These are phyloP conservation scores for Trichopria drosophilae DNA, from an alignment of 2,888 invertebrate species.

Conservation along the genomic window DNA sequence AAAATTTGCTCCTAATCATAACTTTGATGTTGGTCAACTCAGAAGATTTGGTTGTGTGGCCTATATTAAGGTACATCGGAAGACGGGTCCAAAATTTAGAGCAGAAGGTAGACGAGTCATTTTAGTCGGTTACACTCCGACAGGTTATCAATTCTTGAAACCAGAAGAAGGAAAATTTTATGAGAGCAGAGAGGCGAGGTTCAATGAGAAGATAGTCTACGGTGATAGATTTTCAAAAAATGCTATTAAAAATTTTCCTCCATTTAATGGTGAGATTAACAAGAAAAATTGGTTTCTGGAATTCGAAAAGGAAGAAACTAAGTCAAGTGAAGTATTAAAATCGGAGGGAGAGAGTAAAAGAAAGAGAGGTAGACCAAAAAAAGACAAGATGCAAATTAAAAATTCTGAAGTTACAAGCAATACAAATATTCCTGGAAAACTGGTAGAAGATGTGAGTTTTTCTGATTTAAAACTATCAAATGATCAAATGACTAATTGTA, in stretches of 20 bases:
- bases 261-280: neutral
- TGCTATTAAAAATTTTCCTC: neutral
- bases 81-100: constrained; percentile 1
- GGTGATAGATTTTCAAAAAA: constrained; percentile 18
- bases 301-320: neutral
- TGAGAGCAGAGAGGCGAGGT: too few relatives aligned
- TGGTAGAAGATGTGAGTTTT: too few relatives aligned
- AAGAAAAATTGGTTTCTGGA: neutral
- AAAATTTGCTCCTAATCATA: constrained; percentile 17
- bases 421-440: too few relatives aligned
- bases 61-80: constrained; percentile 18
- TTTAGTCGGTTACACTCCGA: too few relatives aligned
- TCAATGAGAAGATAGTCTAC: too few relatives aligned
- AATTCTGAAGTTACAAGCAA: constrained; percentile 3
- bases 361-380: constrained; percentile 26
- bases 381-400: constrained; percentile 11
- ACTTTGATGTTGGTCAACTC: constrained; percentile 13
- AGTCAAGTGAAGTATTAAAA: too few relatives aligned
- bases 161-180: too few relatives aligned
- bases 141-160: neutral
- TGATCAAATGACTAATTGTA: too few relatives aligned
- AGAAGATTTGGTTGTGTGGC: constrained; percentile 23
- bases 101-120: neutral
- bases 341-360: constrained; percentile 27
- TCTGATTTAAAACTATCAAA: too few relatives aligned